These are phyloP conservation scores for Tigriopus californicus DNA, from an alignment of 2,888 invertebrate genomes.

Conservation along the genomic window DNA sequence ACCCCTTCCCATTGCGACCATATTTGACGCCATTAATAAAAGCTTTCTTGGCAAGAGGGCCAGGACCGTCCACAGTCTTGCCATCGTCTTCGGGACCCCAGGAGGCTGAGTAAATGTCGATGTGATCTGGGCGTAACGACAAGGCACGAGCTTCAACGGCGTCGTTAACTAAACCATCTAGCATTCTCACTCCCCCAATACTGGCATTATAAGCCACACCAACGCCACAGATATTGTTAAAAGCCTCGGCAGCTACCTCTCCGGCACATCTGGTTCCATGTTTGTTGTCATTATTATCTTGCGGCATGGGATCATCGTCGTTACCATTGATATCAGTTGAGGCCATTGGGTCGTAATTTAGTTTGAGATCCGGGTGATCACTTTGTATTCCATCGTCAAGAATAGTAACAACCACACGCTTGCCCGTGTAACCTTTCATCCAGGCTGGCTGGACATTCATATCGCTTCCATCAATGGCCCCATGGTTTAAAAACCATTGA, in stretches of 20 bases:
- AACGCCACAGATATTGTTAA: constrained; percentile 90
- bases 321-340: constrained; percentile 73
- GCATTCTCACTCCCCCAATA: constrained; percentile 89
- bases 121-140: constrained; percentile 79
- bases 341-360: constrained; percentile 47
- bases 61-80: constrained; percentile 89
- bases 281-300: constrained; percentile 96
- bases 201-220: constrained; percentile 94
- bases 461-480: constrained; percentile 82
- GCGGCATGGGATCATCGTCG: constrained; percentile 95
- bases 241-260: constrained; percentile 91
- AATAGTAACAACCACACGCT: constrained; percentile 88
- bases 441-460: constrained; percentile 92
- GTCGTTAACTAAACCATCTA: constrained; percentile 92
- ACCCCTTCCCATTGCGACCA: constrained; percentile 43
- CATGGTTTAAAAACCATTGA: constrained; percentile 41
- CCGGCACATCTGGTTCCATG: constrained; percentile 98
- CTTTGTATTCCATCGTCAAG: constrained; percentile 94
- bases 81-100: constrained; percentile 97
- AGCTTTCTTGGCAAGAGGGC: constrained; percentile 70
- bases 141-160: constrained; percentile 85
- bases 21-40: constrained; percentile 85
- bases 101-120: constrained; percentile 88
- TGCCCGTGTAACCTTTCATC: constrained; percentile 89
- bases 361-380: constrained; percentile 78